Base-by-base conservation (phyloP, 2,113 vertebrate species). In the Okapia johnstoni region DNA sequence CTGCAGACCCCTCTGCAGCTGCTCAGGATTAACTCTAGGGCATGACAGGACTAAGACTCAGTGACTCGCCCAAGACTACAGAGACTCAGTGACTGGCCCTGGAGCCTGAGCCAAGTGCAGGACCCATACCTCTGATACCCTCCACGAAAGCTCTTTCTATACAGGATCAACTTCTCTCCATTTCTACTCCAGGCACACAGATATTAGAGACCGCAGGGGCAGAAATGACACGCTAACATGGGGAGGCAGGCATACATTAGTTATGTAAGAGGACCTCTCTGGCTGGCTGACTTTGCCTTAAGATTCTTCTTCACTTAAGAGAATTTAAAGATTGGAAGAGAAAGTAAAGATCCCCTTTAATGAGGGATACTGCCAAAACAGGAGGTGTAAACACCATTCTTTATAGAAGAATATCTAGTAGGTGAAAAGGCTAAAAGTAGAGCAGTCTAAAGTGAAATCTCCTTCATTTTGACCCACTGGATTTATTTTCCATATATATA, bases 381-480 rank as follows among this genome's bases (percentile, higher is more conserved):
- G 81, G 50, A 95, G 83, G 57, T 58, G 10, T 54, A 94, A 93
- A 94, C 52, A 14, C 15, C 84, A 90, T 77, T 48, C 48, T 96
- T 90, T 85, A 88, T 5, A 86, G 43, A 61, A 81, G 93, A 97
- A 81, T 81, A 88, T 11, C 60, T 5, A 86, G 55, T 77, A 73
- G 50, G 57, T 85, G 40, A 73, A 90, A 77, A 83, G 43, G 46
- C 66, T 90, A 55, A 83, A 93, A 96, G 63, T 26, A 87, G 46
- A 92, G 57, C 15, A 90, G n/a, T 43, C 60, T 96, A 88, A 77
- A 97, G 55, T 94, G 80, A 88, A 85, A 77, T 73, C 73, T 52
- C 21, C 85, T 95, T 84, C 40, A 84, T 63, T 85, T 80, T 21
- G 66, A 26, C 58, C n/a, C 50, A 63, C 17, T 43, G 48, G 33